Evolutionary conservation across 2,797 vertebrate species (phyloP), one percentile per base, ranked within the genome.

Genomic region (Cynopterus sphinx): DNA sequence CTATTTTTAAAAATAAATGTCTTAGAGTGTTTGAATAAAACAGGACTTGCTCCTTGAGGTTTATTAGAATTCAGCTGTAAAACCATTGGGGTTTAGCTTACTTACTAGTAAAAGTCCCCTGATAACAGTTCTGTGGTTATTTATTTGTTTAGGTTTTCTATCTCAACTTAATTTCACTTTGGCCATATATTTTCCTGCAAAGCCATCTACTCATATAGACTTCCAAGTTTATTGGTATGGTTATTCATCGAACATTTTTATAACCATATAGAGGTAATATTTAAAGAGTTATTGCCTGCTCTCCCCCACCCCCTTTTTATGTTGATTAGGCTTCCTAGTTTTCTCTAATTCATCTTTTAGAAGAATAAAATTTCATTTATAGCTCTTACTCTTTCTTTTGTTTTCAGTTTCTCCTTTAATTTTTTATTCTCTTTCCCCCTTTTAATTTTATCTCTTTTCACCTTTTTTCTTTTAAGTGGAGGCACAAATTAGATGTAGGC

Each of bases 331-430:
- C n/a, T 53, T 75, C 46, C n/a, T 75, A 82, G 61, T 74, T 82
- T 94, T 36, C 71, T 63, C 31, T 61, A 63, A 51, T 43, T 87
- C 2, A 49, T 93, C 70, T 95, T 91, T 81, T 75, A 85, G 49
- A 81, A 93, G 33, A 95, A 94, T 83, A 79, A 77, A 41, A 51
- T 75, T 91, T 95, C 84, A 6, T 70, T 85, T 61, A 41, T 75
- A 89, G 67, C 43, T 78, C 77, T 67, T 57, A 33, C 7, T 61
- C 16, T 36, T 83, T 73, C 21, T 73, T 70, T 51, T 65, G 4
- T 94, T 92, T 94, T 83, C 2, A 78, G 16, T 59, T 31, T 92
- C 31, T 91, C 15, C 36, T 86, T 90, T 70, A n/a, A 24, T 46
- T 51, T 81, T 71, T 53, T 67, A 63, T 63, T 63, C 51, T 68